Base-by-base conservation (phyloP, 2,888 invertebrate species). In the Temnothorax rugatulus region DNA sequence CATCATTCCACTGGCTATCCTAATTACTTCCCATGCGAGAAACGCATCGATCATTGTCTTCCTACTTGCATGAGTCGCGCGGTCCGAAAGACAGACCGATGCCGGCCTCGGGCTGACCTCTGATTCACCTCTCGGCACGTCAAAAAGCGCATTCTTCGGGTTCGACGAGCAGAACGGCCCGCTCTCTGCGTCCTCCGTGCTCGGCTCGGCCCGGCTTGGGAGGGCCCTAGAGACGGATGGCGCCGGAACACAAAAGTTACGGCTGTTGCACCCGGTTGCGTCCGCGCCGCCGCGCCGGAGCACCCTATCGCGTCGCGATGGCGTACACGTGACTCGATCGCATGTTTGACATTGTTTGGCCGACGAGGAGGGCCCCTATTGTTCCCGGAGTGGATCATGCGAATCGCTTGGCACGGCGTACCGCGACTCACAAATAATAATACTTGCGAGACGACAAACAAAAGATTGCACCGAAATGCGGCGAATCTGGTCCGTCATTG, bases 381-480 rank as follows among this genome's bases (percentile, higher is more conserved):
- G 93, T 93, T 92, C 88, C 79, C 69, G 71, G 76, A 88, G 86
- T 92, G 92, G 81, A 88, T 86, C 92, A 90, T 92, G 92, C 90
- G 91, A 92, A 91, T 89, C 71, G 50, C 63, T 57, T 29, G 76
- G 81, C 29, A 66, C 74, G 38, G 25, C 38, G 11, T 69, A 69
- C 25, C 44, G 68, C 84, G 54, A 52, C 84, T 82, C 87, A 57
- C 86, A 91, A 87, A 90, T 90, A 92, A 91, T 92, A 92, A 91
- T 91, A 90, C 93, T 90, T 88, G 87, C 88, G 87, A 69, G 87
- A 89, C 88, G 87, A 90, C 90, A 90, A 92, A 92, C 89, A 90
- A 86, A 84, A 61, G 64, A 73, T 21, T 77, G 52, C 44, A 50
- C 73, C 61, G 77, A 90, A 87, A 83, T 57, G 59, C 79, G 74